Base-by-base conservation (phyloP, 2,888 invertebrate genomes). In the Octodonta nipae region DNA sequence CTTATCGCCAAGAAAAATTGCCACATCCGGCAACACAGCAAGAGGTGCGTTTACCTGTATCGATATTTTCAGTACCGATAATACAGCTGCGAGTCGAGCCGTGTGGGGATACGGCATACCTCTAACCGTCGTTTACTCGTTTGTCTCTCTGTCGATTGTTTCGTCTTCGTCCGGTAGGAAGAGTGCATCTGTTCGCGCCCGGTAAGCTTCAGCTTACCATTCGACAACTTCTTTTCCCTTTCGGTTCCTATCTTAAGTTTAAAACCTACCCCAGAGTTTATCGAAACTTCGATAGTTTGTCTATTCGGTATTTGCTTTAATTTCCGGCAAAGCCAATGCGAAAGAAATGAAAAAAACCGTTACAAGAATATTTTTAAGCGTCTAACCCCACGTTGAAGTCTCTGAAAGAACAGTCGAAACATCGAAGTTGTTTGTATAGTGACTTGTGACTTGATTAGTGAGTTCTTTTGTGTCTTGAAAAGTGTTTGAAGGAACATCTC, bases 21-120 rank as follows among this genome's bases (percentile, higher is more conserved):
- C 4, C 22, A 11, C 4, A n/a, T n/a, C 22, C 22, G 43, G 32
- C 42, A 38, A 39, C 37, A 13, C 16, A n/a, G 36, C 20, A 26
- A 32, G 40, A 46, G 41, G 56, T 53, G 39, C 54, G 52, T 57
- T 58, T 61, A 61, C 60, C 60, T 61, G 60, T 49, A 46, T 38
- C 43, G 44, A 61, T 46, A 46, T 60, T 56, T 56, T 56, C 46
- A 50, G 54, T 38, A 50, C 45, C 38, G 58, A 25, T 60, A 60
- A 53, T 60, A 59, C 42, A 42, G 36, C 36, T 31, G 32, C 28
- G 43, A 46, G 49, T 49, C 45, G 47, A 51, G 45, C 32, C 29
- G 43, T 47, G 49, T 49, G 47, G 48, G 52, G 46, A 46, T 47
- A 38, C 38, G 39, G 40, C 42, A 42, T 39, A 44, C 38, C 42